Percentiles rank a stretch among this genome's conserved stretches.
Evolutionary conservation across 2,113 vertebrate genomes (phyloP).

Genomic region (Climacteris rufus): DNA sequence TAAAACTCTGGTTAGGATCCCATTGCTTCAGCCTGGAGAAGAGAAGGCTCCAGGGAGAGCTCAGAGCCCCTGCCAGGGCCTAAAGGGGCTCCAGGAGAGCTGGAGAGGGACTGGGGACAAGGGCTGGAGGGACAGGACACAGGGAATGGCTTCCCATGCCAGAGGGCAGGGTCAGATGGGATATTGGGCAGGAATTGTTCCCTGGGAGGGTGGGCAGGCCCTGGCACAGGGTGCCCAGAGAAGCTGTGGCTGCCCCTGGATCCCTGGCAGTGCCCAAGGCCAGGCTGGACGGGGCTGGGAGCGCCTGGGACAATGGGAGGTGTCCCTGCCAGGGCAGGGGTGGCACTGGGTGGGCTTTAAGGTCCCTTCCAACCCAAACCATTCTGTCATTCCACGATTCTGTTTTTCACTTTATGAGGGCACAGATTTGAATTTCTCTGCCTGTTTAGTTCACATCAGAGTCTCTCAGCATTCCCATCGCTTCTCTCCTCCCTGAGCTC

Average conservation of each 20-base stretch:
- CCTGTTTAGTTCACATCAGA: background rate
- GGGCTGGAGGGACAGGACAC: rapidly evolving
- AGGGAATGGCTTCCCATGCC: background rate
- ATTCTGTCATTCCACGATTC: background rate
- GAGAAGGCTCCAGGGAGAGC: background rate
- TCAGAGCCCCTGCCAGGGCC: background rate
- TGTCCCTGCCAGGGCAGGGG: background rate
- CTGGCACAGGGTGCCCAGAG: background rate
- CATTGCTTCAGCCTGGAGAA: background rate
- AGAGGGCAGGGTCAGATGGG: background rate
- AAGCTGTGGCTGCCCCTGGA: background rate
- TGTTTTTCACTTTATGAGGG: background rate
- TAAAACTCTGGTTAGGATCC: background rate
- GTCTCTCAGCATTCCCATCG: background rate
- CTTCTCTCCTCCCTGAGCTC: background rate
- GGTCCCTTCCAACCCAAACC: background rate
- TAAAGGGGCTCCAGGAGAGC: background rate
- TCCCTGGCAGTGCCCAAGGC: background rate
- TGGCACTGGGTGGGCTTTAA: rapidly evolving
- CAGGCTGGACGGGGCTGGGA: background rate
- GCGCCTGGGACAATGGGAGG: background rate
- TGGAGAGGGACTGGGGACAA: background rate
- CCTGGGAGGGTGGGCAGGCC: background rate
- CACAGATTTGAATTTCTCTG: background rate
- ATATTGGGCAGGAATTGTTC: background rate